Conservation (phyloP, 2,113 vertebrate species). For the Cavia aperea region DNA sequence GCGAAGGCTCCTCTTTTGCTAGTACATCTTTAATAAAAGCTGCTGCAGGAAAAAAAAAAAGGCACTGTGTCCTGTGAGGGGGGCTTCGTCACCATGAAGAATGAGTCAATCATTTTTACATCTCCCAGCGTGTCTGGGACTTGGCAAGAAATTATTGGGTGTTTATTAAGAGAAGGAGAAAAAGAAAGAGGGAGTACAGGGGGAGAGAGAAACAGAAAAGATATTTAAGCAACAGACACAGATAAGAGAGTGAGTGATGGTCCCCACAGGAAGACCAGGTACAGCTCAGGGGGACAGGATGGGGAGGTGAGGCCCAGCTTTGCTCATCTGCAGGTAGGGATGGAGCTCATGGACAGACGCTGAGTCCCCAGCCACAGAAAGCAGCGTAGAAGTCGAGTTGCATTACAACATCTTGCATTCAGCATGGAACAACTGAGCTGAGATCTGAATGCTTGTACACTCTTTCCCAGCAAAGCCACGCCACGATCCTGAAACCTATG, state of each 20-base stretch:
- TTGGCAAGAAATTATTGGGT: conserved; percentile 13
- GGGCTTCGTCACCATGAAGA: not conserved
- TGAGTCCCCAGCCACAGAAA: not conserved
- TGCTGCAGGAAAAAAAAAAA: not conserved
- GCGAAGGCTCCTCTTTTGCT: not conserved
- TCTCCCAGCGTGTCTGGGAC: not conserved
- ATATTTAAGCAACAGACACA: not conserved
- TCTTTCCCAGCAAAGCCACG: not conserved
- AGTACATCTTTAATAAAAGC: not conserved
- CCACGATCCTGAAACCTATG: not conserved
- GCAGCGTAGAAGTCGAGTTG: not conserved
- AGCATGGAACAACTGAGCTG: not conserved
- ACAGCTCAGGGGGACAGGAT: not conserved
- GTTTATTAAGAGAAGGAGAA: not conserved
- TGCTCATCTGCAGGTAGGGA: not conserved
- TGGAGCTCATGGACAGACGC: not conserved
- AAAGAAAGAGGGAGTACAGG: not conserved
- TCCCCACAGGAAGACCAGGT: not conserved
- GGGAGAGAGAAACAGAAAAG: not conserved
- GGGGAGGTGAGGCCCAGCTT: not conserved
- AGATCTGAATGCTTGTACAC: not conserved
- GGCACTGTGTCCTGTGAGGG: not conserved
- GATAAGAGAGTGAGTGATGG: not conserved
- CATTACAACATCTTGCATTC: not conserved
- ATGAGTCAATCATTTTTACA: not conserved